These are phyloP conservation scores for Numida meleagris DNA, from an alignment of 2,113 vertebrate genomes.

Conservation along the genomic window DNA sequence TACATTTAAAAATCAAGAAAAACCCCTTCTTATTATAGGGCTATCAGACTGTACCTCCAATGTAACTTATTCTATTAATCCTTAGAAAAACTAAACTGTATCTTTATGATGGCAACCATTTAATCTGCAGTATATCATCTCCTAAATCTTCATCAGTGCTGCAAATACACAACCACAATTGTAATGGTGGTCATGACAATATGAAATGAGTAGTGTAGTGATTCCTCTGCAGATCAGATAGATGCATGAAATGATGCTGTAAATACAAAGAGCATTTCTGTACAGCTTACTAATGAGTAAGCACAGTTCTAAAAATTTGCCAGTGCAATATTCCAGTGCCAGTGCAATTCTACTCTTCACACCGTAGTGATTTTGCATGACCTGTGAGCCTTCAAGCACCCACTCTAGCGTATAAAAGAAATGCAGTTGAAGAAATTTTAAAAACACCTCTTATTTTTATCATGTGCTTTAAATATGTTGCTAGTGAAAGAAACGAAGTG, in stretches of 20 bases:
- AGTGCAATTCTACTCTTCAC: slow-evolving; percentile 50
- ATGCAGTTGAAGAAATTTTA: slow-evolving; percentile 36
- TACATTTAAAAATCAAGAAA: neutral
- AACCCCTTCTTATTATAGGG: neutral
- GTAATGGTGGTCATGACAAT: neutral
- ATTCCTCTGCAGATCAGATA: slow-evolving; percentile 33
- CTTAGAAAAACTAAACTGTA: neutral
- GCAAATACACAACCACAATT: neutral
- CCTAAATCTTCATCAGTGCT: neutral
- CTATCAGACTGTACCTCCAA: neutral
- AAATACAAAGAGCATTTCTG: slow-evolving; percentile 42
- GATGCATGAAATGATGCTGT: neutral
- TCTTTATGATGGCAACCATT: neutral
- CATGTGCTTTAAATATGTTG: slow-evolving; percentile 55
- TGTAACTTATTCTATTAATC: neutral
- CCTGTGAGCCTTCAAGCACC: slow-evolving; percentile 56
- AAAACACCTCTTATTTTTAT: neutral
- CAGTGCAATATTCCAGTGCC: slow-evolving; percentile 38
- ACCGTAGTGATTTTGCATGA: slow-evolving; percentile 50
- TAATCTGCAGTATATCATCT: neutral
- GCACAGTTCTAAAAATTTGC: slow-evolving; percentile 51
- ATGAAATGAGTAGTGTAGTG: neutral
- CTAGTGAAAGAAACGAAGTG: neutral
- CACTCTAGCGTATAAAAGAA: slow-evolving; percentile 58
- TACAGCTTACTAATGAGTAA: slow-evolving; percentile 39